Evolutionary conservation across 2,797 vertebrate genomes (phyloP), one percentile per base, ranked within the genome.

Genomic region (Champsocephalus esox): DNA sequence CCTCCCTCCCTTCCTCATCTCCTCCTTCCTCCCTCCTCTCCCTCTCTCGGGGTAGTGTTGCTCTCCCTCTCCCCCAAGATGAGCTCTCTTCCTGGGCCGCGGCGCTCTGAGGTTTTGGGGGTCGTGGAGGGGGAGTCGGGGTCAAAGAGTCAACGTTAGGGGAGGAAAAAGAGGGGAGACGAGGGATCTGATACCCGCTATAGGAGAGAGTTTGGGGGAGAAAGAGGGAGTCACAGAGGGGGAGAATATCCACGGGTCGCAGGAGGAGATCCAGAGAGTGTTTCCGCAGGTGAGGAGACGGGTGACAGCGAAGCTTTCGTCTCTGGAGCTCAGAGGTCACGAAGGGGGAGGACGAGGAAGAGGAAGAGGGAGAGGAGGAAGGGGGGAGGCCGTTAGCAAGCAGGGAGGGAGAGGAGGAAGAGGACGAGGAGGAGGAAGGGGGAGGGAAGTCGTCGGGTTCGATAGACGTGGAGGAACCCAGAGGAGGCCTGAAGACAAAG

Each of bases 361-460:
- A 72, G 46, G 75, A 69, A 12, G 34, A 38, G 34, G 34, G 34
- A 38, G 34, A 38, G 34, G 28, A 58, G 0, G 66, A 24, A 54
- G 45, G 54, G 0, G 70, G 72, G 16, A 84, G 75, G 72, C 85
- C 75, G 72, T 65, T 43, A 0, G 77, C 51, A 45, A 48, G 60
- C 5, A 82, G 77, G 24, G 81, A 87, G 7, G 88, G 77, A 9
- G 90, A 91, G 5, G 91, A 90, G 4, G 91, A 90, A 4, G 84
- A 85, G 41, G 91, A 92, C 0, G 90, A 92, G 1, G 91, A 88
- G 12, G 83, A 87, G 50, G 96, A 89, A 19, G 87, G 72, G 50
- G 78, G 95, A 10, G 83, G 95, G 94, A 46, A 83, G 69, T 72
- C 87, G 73, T 93, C 87, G 0, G 83, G 86, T 38, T 93, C 91